Evolutionary conservation across 2,888 invertebrate genomes (phyloP), one percentile per base, ranked within the genome.

Genomic region (Zhuqinia jingwanae): DNA sequence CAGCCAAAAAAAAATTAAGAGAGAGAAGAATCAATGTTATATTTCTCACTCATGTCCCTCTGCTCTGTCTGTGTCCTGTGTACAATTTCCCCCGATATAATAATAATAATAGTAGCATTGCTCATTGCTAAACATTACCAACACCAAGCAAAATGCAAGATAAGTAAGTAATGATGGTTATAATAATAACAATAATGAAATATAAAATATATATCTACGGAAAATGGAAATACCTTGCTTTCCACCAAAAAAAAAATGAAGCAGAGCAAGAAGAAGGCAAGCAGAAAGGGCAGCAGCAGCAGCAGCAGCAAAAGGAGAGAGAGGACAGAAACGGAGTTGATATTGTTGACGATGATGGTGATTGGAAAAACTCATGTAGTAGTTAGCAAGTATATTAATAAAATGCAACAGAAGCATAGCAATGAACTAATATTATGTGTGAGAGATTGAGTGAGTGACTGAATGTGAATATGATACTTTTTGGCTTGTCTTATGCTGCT

Each of bases 191-290:
- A n/a, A n/a, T n/a, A n/a, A n/a, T n/a, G n/a, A n/a, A n/a, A n/a
- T n/a, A n/a, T n/a, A n/a, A n/a, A n/a, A n/a, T n/a, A n/a, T n/a
- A 77, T 77, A 20, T 77, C 58, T 77, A 15, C 50, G 22, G 42
- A 50, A 50, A 50, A 58, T 75, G 27, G 70, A 70, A 70, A 70
- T 77, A 77, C 77, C 77, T 77, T 77, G 77, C 27, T 60, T 56
- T 76, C 56, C 50, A 73, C 47, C 47, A 68, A 45, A 68, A 68
- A 70, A 70, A 25, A 63, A 63, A 45, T 20, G 68, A 77, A 36
- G 20, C 65, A 65, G 70, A 70, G 56, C 42, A 36, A n/a, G 22
- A 25, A 65, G 79, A 22, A 25, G 27, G 65, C 8, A 58, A 10
- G n/a, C 50, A 79, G 65, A 79, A 27, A 42, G n/a, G 47, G 77